Evolutionary conservation across 2,888 invertebrate species (phyloP), one percentile per base, ranked within the genome.

Genomic region (Eustalomyia histrio): DNA sequence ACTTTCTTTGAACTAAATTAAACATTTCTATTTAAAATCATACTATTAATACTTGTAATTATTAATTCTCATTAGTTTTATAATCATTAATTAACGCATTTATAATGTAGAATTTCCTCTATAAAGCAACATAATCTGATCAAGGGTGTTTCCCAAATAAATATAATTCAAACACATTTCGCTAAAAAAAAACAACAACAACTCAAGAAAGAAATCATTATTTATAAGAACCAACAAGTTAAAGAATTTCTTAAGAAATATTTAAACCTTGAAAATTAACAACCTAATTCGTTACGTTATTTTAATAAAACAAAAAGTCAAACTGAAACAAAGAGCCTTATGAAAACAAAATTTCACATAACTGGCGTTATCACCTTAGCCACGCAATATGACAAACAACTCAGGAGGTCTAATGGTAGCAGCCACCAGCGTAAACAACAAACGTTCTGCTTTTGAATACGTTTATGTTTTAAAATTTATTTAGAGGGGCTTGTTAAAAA

Each of bases 381-480:
- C 47, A 67, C 35, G 55, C 55, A 53, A 29, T 50, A 76, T 83
- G 86, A 86, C 86, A 87, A 84, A 83, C 86, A 82, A 82, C 85
- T 83, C 85, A 83, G 87, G 88, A 85, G 87, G 87, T 87, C 87
- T 78, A n/a, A 71, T 24, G 60, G n/a, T n/a, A n/a, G 35, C 7
- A 29, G 29, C 29, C n/a, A n/a, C n/a, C 29, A 29, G 29, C 29
- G 3, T 29, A 29, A 29, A 6, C 7, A 29, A 29, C 2, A 29
- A 47, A 57, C n/a, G 16, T 33, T 21, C 16, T 33, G 43, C 43
- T 18, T 33, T 14, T 58, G 5, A 18, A 58, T 9, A 18, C n/a
- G 9, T 14, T 39, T 55, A 9, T 39, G 12, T 33, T 43, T 43
- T 17, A 12, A 9, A 17, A 35, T 33, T 33, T 58, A 29, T 58